Conservation (phyloP, 2,797 vertebrate species). For the Tenualosa ilisha region DNA sequence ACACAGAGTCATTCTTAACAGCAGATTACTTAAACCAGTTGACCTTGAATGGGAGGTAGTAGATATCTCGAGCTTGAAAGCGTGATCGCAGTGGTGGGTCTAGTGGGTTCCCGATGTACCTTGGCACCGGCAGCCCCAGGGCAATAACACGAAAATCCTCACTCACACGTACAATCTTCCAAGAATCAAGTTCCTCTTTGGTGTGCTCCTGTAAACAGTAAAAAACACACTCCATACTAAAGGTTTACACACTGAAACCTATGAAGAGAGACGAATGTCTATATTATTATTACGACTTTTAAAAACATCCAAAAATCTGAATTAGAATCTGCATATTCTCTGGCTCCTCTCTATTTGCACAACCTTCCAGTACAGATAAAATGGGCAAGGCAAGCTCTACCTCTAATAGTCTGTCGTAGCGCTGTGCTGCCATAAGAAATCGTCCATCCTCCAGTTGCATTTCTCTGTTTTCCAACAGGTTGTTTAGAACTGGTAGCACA, state of each 20-base stretch:
- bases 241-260: neutral
- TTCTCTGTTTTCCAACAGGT: slow-evolving; percentile 95
- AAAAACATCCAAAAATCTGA: neutral
- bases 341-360: neutral
- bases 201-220: slow-evolving; percentile 82
- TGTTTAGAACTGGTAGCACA: slow-evolving; percentile 93
- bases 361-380: neutral
- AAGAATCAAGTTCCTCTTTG: slow-evolving; percentile 86
- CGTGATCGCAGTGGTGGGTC: slow-evolving; percentile 96
- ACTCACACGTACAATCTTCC: slow-evolving; percentile 95
- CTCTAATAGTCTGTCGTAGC: slow-evolving; percentile 92
- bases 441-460: slow-evolving; percentile 99
- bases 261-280: neutral
- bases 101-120: slow-evolving; percentile 91
- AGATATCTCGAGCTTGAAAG: slow-evolving; percentile 95
- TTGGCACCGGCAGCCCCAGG: slow-evolving; percentile 92
- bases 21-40: slow-evolving; percentile 5
- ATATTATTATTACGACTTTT: neutral
- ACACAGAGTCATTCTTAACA: neutral
- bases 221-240: neutral
- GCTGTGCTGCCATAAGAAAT: slow-evolving; percentile 91
- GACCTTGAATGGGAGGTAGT: slow-evolving; percentile 94
- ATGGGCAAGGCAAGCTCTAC: slow-evolving; percentile 60
- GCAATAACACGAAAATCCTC: slow-evolving; percentile 98
- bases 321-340: neutral